These are phyloP conservation scores for Thaumetopoea pityocampa DNA, from an alignment of 1,140 invertebrate species.

Conservation along the genomic window DNA sequence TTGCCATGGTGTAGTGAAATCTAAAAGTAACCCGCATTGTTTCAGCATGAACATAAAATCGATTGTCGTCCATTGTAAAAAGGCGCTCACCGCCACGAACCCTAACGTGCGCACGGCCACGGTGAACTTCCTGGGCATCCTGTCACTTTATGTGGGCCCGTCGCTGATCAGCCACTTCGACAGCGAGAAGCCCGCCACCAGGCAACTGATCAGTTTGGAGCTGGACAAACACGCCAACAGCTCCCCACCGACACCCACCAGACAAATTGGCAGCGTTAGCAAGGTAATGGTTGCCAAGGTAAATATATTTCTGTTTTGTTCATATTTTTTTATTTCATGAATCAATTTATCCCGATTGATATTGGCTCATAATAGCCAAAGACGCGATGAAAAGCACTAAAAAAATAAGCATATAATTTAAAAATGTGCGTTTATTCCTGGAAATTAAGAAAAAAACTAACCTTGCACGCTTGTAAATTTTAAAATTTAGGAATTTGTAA, in stretches of 20 bases:
- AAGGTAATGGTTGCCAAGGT: constrained; percentile 34
- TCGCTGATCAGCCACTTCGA: constrained; percentile 88
- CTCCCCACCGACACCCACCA: constrained; percentile 82
- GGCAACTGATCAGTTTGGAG: constrained; percentile 91
- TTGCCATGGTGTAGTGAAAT: too few species aligned
- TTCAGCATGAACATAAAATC: constrained; percentile 86
- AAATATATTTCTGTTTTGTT: not conserved
- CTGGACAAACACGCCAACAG: constrained; percentile 88
- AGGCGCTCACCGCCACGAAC: constrained; percentile 89
- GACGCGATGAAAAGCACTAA: too few species aligned
- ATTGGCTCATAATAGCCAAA: too few species aligned
- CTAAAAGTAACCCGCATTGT: too few species aligned
- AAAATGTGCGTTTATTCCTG: too few species aligned
- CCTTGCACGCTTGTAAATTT: too few species aligned
- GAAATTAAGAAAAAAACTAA: too few species aligned
- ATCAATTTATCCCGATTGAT: too few species aligned
- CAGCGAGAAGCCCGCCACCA: constrained; percentile 89
- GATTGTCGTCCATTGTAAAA: constrained; percentile 88
- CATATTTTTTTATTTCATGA: not conserved
- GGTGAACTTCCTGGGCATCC: constrained; percentile 80
- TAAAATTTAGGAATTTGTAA: too few species aligned
- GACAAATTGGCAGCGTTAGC: constrained; percentile 67
- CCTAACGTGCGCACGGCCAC: constrained; percentile 86
- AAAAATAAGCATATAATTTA: constrained; percentile 5
- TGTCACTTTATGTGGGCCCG: constrained; percentile 90